Evolutionary conservation across 2,888 invertebrate species (phyloP).

Genomic region (Yponomeuta malinellus): DNA sequence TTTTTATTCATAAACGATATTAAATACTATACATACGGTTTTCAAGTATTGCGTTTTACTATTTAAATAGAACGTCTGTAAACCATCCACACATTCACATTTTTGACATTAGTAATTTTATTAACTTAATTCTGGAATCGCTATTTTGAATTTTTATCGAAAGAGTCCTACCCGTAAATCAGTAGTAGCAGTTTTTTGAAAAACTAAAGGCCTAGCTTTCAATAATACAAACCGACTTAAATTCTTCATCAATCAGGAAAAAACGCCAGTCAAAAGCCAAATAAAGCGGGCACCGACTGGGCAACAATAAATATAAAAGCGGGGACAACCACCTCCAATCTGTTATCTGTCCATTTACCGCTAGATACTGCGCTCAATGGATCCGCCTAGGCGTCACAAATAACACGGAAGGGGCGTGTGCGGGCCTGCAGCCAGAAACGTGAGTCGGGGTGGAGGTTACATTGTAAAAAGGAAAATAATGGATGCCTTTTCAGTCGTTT

Average conservation of each 20-base stretch:
- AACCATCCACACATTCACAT: too few relatives aligned
- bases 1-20: too few relatives aligned
- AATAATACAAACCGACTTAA: too few relatives aligned
- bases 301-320: not conserved
- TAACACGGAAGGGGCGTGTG: slow-evolving; percentile 4
- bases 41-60: too few relatives aligned
- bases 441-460: not conserved
- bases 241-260: not conserved
- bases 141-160: too few relatives aligned
- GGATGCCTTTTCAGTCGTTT: not conserved
- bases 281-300: not conserved
- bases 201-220: too few relatives aligned
- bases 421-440: not conserved
- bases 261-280: not conserved
- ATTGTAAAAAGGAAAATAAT: not conserved
- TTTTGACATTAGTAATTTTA: too few relatives aligned
- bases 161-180: too few relatives aligned
- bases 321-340: not conserved
- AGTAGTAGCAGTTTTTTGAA: too few relatives aligned
- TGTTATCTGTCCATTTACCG: not conserved
- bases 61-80: too few relatives aligned
- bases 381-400: not conserved
- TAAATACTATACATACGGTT: too few relatives aligned
- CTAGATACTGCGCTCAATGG: not conserved
- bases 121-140: too few relatives aligned